Base-by-base conservation (phyloP, 2,888 invertebrate species). In the Melanostoma scalare region DNA sequence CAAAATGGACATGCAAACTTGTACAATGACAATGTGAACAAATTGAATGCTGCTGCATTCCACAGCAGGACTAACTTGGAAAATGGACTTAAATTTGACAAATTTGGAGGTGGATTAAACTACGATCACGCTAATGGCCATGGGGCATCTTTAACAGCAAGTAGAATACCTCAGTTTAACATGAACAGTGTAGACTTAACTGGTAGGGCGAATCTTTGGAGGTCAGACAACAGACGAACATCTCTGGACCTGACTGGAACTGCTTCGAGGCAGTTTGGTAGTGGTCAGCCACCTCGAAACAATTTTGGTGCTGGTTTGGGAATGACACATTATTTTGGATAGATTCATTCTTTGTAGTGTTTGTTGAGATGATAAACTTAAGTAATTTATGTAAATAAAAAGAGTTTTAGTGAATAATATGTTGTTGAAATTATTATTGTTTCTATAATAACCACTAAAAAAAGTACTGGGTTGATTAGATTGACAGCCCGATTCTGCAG, bases 101-200 rank as follows among this genome's bases (percentile, higher is more conserved):
- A 86, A 35, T 85, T 87, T n/a, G 89, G 89, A 0, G 89, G 86
- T 3, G 88, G 87, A 3, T 55, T 89, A 10, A 87, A 87, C 36
- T 84, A 88, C 80, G 86, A 86, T 20, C 84, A 87, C 10, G 55
- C 86, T 0, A 65, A 63, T 8, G 89, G 89, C 3, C 88, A 89
- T 67, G 86, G 86, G 4, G 88, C 88, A 3, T 74, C 87, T 0
- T 3, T 89, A 71, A 88, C 88, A 3, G 86, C 87, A 2, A 87
- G 76, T 48, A 87, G 87, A 30, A 85, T 89, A 30, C 89, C 90
- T 3, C 81, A 89, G 58, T 80, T 86, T 10, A 85, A 89, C 67
- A 85, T 87, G 80, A 89, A 87, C 6, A 86, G 86, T 0, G 74
- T 87, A 55, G 86, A 87, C 55, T 86, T 88, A 31, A 73, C 56